Percentiles rank a stretch among this genome's conserved stretches.
phyloP scores from a whole-genome alignment of 1,140 invertebrate species.

The Neodiprion pinetum region DNA sequence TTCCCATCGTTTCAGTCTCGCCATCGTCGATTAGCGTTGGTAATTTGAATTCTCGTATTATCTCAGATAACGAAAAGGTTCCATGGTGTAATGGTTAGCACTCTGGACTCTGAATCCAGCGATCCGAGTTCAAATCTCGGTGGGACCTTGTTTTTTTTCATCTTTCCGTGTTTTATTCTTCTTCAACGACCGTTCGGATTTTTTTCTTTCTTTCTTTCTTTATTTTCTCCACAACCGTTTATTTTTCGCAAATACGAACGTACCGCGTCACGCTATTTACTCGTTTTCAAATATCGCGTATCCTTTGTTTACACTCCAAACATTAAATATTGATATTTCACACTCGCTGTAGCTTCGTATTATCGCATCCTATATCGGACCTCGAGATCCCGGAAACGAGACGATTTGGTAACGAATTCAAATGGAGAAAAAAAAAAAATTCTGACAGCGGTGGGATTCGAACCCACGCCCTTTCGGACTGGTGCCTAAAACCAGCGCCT shows the following conservation, averaged over 20 bases:
- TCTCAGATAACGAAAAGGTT: slow-evolving; percentile 58
- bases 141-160: slow-evolving; percentile 67
- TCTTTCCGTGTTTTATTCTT: neutral
- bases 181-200: too few species aligned
- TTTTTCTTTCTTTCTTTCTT: too few species aligned
- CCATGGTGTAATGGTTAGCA: slow-evolving; percentile 92
- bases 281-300: too few species aligned
- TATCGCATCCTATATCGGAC: slow-evolving; percentile 15
- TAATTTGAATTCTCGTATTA: neutral
- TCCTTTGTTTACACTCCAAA: too few species aligned
- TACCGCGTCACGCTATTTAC: too few species aligned
- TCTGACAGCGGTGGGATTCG: slow-evolving; percentile 67
- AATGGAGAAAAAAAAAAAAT: slow-evolving; percentile 34
- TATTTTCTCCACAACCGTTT: too few species aligned
- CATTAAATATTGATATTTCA: slow-evolving; percentile 2
- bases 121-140: slow-evolving; percentile 89
- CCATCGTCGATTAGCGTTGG: neutral
- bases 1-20: neutral
- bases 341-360: neutral
- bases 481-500: slow-evolving; percentile 69
- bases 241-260: too few species aligned
- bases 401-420: too few species aligned
- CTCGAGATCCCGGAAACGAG: too few species aligned
- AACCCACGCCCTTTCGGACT: slow-evolving; percentile 67
- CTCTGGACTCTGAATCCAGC: slow-evolving; percentile 92